Conservation (phyloP, 2,888 invertebrate genomes). For the Branchellion lobata region DNA sequence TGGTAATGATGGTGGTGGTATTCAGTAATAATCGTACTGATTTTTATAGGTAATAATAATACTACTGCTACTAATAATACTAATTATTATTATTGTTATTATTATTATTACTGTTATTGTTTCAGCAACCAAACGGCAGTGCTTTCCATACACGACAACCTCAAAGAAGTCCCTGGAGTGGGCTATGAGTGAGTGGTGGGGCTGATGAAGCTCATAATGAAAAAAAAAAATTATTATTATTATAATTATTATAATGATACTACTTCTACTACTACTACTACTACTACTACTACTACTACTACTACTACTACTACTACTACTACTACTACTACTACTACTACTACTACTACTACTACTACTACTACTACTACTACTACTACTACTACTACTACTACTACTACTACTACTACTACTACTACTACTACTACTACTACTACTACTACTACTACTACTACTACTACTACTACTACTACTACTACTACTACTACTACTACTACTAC, state of each 20-base stretch:
- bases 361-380: slow-evolving; percentile 29
- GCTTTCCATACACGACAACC: slow-evolving; percentile 11
- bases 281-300: slow-evolving; percentile 29
- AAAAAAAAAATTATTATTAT: not conserved
- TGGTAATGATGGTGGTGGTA: not conserved
- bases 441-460: slow-evolving; percentile 15
- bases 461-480: slow-evolving; percentile 14
- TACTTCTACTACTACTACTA: slow-evolving; percentile 21
- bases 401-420: slow-evolving; percentile 19
- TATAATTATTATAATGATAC: not conserved
- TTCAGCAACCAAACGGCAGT: not conserved
- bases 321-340: slow-evolving; percentile 29
- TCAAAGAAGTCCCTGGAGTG: slow-evolving; percentile 31
- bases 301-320: slow-evolving; percentile 29
- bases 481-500: slow-evolving; percentile 35
- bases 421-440: slow-evolving; percentile 17
- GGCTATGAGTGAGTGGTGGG: slow-evolving; percentile 23
- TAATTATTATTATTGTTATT: not conserved
- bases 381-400: slow-evolving; percentile 30
- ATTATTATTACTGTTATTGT: not conserved
- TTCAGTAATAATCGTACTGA: too few species aligned
- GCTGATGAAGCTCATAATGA: not conserved
- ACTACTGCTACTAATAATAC: not conserved
- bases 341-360: slow-evolving; percentile 29
- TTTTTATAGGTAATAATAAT: not conserved